These are phyloP conservation scores for Drosophila phalerata DNA, from an alignment of 2,888 invertebrate genomes.

Conservation along the genomic window DNA sequence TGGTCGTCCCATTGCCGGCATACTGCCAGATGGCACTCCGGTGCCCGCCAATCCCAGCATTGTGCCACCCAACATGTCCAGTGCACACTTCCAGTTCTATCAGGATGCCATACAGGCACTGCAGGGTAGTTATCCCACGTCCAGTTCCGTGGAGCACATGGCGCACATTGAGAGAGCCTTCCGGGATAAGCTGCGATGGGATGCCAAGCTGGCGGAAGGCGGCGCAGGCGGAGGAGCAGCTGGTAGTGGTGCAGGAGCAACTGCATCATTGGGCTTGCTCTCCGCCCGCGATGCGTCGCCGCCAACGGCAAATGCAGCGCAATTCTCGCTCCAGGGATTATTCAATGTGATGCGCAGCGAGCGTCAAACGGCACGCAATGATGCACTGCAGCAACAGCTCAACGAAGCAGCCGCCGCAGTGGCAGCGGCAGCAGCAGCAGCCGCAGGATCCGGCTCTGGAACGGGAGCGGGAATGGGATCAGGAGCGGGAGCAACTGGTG, in stretches of 20 bases:
- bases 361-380: slow-evolving; percentile 58
- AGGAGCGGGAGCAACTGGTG: slow-evolving; percentile 3
- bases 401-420: slow-evolving; percentile 48
- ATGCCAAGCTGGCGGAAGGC: slow-evolving; percentile 74
- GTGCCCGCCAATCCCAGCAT: slow-evolving; percentile 65
- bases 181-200: slow-evolving; percentile 77
- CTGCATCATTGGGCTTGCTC: slow-evolving; percentile 60
- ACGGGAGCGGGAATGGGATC: too few relatives aligned
- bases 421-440: slow-evolving; percentile 7
- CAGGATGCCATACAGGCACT: slow-evolving; percentile 82
- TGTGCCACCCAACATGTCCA: slow-evolving; percentile 78
- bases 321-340: slow-evolving; percentile 81
- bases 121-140: slow-evolving; percentile 64
- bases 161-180: slow-evolving; percentile 78
- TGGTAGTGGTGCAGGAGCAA: slow-evolving; percentile 15
- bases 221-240: slow-evolving; percentile 35
- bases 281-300: slow-evolving; percentile 34
- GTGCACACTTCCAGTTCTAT: slow-evolving; percentile 81
- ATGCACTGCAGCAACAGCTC: slow-evolving; percentile 62
- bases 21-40: slow-evolving; percentile 64
- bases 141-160: slow-evolving; percentile 74
- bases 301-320: slow-evolving; percentile 32
- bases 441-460: not conserved
- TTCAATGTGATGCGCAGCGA: slow-evolving; percentile 81
- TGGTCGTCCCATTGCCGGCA: slow-evolving; percentile 72